phyloP scores from a whole-genome alignment of 2,888 invertebrate genomes.

The Drosophila yooni region DNA sequence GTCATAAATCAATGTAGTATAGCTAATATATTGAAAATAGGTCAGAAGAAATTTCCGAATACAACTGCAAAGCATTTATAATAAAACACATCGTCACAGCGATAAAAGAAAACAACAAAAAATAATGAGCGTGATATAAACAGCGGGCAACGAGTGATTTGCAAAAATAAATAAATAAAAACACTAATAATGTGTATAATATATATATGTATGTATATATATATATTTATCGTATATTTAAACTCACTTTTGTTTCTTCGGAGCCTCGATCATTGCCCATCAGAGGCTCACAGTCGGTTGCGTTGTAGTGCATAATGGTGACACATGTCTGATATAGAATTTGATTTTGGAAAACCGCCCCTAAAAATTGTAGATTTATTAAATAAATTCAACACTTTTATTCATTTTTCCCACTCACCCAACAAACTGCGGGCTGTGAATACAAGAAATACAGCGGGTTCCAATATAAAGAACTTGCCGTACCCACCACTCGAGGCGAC shows the following conservation, averaged over 20 bases:
- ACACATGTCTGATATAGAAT: constrained; percentile 90
- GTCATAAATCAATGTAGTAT: neutral
- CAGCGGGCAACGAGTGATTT: neutral
- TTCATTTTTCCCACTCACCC: constrained; percentile 55
- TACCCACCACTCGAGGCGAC: neutral
- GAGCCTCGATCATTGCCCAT: constrained; percentile 85
- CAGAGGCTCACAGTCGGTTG: constrained; percentile 86
- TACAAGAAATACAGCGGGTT: constrained; percentile 83
- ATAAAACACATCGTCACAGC: constrained; percentile 5
- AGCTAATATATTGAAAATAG: constrained; percentile 4
- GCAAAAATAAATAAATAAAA: neutral
- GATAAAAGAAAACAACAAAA: neutral
- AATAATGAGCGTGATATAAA: neutral
- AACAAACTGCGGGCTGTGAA: constrained; percentile 83
- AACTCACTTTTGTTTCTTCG: constrained; percentile 85
- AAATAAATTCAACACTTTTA: neutral
- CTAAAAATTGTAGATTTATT: constrained; percentile 51
- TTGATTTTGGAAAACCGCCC: constrained; percentile 88
- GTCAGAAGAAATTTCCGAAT: constrained; percentile 1
- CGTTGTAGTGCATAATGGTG: constrained; percentile 86
- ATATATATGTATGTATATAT: neutral
- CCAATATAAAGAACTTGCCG: constrained; percentile 78
- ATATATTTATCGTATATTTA: neutral
- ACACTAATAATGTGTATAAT: neutral
- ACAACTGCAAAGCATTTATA: constrained; percentile 1